Base-by-base conservation (phyloP, 1,140 invertebrate species). In the Melanaphis sacchari region DNA sequence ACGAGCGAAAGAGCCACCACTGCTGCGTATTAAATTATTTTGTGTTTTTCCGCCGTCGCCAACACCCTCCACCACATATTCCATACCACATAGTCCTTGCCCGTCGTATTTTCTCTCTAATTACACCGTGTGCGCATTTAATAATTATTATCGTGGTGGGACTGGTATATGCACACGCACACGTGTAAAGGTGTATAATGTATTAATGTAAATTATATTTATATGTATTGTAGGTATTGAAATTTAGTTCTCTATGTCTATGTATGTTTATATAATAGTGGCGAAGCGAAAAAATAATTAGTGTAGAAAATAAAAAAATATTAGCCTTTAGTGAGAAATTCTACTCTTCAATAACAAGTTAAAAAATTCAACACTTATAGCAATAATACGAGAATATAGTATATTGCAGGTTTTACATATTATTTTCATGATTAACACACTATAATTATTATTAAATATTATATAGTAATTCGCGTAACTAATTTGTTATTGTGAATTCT, bases 11-110 rank as follows among this genome's bases (percentile, higher is more conserved):
- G 90, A 91, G 41, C 54, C 21, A 4, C 38, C 66, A 21, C 31
- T 41, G 41, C n/a, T n/a, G 46, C 41, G 66, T 81, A 92, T 92
- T 92, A 92, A 92, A 92, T 92, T 92, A 92, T 92, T 91, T 81
- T 43, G 90, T 92, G 90, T 92, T 92, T 91, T 92, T 82, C 90
- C 90, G 22, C 40, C 66, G 40, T n/a, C 41, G 31, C 21, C 52
- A 26, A 52, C 88, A 36, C 52, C 46, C 88, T 24, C 49, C 87
- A n/a, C 59, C 54, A 59, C 54, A 40, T 46, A 43, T 15, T 38
- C 46, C 49, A 9, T 54, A 1, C 43, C 46, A 1, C 43, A 22
- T 36, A 24, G 38, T 31, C 52, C 36, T 31, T 38, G 88, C 4
- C 89, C 54, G 40, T 87, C 26, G 38, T 46, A 91, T 91, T 90